Percentiles rank a stretch among this genome's conserved stretches.
Evolutionary conservation across 2,888 invertebrate species (phyloP).

Genomic region (Acrocyrtus sp.): DNA sequence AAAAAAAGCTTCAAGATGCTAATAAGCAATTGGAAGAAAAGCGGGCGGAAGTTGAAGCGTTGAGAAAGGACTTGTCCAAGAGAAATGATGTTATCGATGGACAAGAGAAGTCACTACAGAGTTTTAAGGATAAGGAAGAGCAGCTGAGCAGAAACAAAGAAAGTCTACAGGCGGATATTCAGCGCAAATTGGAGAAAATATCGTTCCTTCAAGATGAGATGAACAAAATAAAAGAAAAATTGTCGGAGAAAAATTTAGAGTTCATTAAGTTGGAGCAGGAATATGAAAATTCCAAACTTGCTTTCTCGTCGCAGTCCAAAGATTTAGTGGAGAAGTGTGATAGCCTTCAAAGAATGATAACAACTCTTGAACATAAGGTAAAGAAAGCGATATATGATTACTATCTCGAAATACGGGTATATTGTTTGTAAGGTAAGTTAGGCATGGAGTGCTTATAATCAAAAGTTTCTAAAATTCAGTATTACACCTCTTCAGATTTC

Average conservation of each 20-base stretch:
- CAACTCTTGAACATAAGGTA: slow-evolving; percentile 60
- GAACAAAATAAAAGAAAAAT: slow-evolving; percentile 57
- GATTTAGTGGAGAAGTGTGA: slow-evolving; percentile 56
- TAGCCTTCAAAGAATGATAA: slow-evolving; percentile 49
- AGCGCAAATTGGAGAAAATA: slow-evolving; percentile 60
- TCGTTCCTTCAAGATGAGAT: slow-evolving; percentile 60
- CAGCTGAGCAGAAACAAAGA: slow-evolving; percentile 52
- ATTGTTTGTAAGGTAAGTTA: too few species aligned
- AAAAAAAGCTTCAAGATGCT: slow-evolving; percentile 60
- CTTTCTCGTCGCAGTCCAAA: slow-evolving; percentile 58
- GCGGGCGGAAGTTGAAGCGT: slow-evolving; percentile 51
- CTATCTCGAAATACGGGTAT: too few species aligned
- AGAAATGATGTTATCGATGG: slow-evolving; percentile 46
- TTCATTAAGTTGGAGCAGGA: slow-evolving; percentile 54
- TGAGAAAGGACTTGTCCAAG: slow-evolving; percentile 30
- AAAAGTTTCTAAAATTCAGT: too few species aligned
- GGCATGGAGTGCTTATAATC: too few species aligned
- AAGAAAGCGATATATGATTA: too few species aligned
- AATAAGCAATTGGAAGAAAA: slow-evolving; percentile 55
- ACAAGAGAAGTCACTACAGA: slow-evolving; percentile 41
- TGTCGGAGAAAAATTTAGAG: slow-evolving; percentile 58
- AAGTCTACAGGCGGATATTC: slow-evolving; percentile 57
- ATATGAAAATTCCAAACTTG: slow-evolving; percentile 56
- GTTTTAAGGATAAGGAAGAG: slow-evolving; percentile 39
- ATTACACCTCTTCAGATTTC: slow-evolving; percentile 52